A percentile compares a stretch with the other conserved stretches of the same genome.
phyloP scores from a whole-genome alignment of 2,888 invertebrate species.

The Fragum whitleyi region DNA sequence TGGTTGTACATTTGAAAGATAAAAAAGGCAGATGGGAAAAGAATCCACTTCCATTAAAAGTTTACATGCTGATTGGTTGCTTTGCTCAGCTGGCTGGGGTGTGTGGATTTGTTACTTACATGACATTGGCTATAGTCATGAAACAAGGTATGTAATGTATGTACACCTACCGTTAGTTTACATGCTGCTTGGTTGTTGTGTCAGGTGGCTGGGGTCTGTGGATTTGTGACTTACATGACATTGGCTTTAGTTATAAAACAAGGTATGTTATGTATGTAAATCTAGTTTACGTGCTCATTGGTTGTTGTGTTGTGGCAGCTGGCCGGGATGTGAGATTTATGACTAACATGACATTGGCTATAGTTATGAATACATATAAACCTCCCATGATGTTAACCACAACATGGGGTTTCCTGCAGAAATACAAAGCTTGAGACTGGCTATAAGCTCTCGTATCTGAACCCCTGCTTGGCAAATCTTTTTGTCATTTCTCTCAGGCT shows the following conservation, averaged over 20 bases:
- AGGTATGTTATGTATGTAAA: no score
- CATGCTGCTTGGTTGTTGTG: slow-evolving; percentile 80
- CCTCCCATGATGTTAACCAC: no score
- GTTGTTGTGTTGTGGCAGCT: no score
- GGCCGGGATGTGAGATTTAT: no score
- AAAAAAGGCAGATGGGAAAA: slow-evolving; percentile 69
- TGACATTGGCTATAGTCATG: slow-evolving; percentile 77
- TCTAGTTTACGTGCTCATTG: no score
- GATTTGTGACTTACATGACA: slow-evolving; percentile 79
- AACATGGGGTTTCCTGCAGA: no score
- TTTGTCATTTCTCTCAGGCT: no score
- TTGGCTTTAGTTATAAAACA: slow-evolving; percentile 79
- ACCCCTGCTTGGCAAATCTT: no score
- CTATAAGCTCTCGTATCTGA: no score
- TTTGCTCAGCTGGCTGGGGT: slow-evolving; percentile 81
- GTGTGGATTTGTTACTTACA: slow-evolving; percentile 80
- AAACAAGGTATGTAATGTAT: slow-evolving; percentile 75
- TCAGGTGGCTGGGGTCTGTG: slow-evolving; percentile 81
- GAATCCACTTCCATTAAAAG: slow-evolving; percentile 64
- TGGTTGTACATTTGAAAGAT: slow-evolving; percentile 77
- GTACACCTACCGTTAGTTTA: slow-evolving; percentile 37
- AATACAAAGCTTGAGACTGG: no score
- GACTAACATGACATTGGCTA: no score
- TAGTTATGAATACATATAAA: no score
- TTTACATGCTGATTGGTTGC: slow-evolving; percentile 79